Conservation (phyloP, 1,140 invertebrate species). For the Archegozetes longisetosus region DNA sequence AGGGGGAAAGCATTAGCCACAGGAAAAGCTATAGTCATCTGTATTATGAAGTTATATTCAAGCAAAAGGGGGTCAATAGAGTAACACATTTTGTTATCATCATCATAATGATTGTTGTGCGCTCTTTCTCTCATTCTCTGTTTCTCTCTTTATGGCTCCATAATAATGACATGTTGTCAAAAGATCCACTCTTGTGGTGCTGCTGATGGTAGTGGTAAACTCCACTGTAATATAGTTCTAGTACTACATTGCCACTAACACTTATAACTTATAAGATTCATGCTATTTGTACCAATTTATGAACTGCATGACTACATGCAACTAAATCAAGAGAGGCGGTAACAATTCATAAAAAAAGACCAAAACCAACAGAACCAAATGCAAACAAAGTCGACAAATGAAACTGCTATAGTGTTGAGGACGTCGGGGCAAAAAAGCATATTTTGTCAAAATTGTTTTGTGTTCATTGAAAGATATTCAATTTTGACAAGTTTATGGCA, state of each 20-base stretch:
- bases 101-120: background rate
- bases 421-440: background rate
- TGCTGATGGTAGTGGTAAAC: too few relatives aligned
- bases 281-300: background rate
- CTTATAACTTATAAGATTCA: background rate
- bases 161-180: background rate
- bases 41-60: background rate
- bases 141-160: too few relatives aligned
- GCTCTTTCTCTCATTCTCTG: too few relatives aligned
- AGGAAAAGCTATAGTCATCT: background rate
- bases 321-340: background rate
- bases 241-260: too few relatives aligned
- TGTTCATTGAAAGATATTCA: background rate
- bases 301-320: background rate
- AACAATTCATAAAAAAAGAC: background rate
- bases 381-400: background rate
- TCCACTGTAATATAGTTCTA: too few relatives aligned
- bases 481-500: background rate
- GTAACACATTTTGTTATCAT: background rate
- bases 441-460: background rate
- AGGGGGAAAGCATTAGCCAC: background rate
- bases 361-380: background rate
- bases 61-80: background rate
- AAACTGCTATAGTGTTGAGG: background rate
- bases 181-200: background rate